These are phyloP conservation scores for Pachyrhynchus sulphureomaculatus DNA, from an alignment of 1,140 invertebrate genomes.

Conservation along the genomic window DNA sequence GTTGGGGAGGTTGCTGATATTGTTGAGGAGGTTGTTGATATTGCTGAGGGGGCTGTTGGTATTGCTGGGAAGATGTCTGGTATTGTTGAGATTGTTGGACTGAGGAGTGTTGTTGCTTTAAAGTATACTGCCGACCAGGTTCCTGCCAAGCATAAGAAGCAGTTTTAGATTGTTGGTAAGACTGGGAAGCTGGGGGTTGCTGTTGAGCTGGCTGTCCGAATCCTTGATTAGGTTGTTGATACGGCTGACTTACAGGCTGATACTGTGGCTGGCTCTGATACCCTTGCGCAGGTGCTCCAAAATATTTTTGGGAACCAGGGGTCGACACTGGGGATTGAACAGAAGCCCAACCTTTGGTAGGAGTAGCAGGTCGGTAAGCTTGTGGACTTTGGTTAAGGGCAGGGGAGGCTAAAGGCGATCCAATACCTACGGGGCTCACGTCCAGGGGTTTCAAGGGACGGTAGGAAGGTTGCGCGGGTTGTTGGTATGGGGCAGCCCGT, in stretches of 20 bases:
- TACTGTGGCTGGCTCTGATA: conserved; percentile 46
- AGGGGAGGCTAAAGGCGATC: conserved; percentile 41
- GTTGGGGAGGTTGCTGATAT: conserved; percentile 38
- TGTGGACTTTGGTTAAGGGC: conserved; percentile 39
- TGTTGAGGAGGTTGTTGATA: conserved; percentile 45
- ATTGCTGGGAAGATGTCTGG: conserved; percentile 39
- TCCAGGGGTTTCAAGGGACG: conserved; percentile 39
- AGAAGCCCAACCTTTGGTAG: conserved; percentile 48
- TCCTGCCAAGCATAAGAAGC: conserved; percentile 36
- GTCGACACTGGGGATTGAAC: conserved; percentile 40
- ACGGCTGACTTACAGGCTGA: conserved; percentile 26
- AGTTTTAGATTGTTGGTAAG: conserved; percentile 5
- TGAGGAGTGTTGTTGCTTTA: conserved; percentile 45
- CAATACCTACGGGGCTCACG: conserved; percentile 28
- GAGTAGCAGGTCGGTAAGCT: conserved; percentile 33
- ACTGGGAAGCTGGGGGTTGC: conserved; percentile 44
- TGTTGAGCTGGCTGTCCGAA: conserved; percentile 38
- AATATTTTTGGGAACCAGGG: conserved; percentile 34
- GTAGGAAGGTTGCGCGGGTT: conserved; percentile 41
- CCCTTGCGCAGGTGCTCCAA: conserved; percentile 37
- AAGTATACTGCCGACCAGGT: conserved; percentile 21
- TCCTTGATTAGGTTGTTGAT: conserved; percentile 22
- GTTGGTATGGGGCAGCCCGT: conserved; percentile 23
- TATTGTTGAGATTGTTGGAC: conserved; percentile 42
- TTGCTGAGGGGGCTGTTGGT: conserved; percentile 20